Evolutionary conservation across 92 coral and sea anemone genomes (phyloP), one percentile per base, ranked within the genome.

Genomic region (Paramuricea clavata): DNA sequence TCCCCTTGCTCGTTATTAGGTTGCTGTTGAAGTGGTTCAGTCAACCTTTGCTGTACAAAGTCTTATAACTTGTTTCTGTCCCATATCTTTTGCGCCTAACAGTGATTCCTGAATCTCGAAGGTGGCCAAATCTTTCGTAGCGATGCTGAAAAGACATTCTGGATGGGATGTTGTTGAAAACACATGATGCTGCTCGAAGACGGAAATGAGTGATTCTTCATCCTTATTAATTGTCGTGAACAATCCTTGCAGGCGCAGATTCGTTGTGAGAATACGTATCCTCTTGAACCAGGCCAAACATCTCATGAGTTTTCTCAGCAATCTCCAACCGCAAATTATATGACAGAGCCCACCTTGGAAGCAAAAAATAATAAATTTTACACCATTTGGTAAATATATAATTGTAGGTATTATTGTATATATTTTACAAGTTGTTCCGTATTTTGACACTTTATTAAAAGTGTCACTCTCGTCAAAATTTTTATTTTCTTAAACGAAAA

Each of bases 111-210:
- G 90, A 52, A 89, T 87, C 30, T 84, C 62, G 27, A 87, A 84
- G 7, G 95, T 90, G 15, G 72, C 95, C 1, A 93, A 90, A 79
- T 93, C 90, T 69, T 93, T 90, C 2, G 92, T 93, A 26, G 92
- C 93, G 81, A 90, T 90, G 80, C 84, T 93, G 42, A 70, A 85
- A 49, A 90, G 95, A 81, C 92, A 83, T n/a, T 84, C 49, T 69
- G 90, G 95, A 81, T 90, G 93, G 31, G 65, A 76, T 50, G 71
- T 49, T 25, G 90, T 65, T 22, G 83, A 90, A 76, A 93, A 93
- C 27, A 90, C 90, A 41, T 87, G 82, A 49, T 49, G 87, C 85
- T 83, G 82, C 80, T 76, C 75, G 59, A 88, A 41, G 68, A 64
- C 62, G 41, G 92, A 71, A 59, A 65, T 54, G 76, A 93, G 81